Evolutionary conservation across 2,888 invertebrate species (phyloP), one percentile per base, ranked within the genome.

Genomic region (Xanthorhoe spadicearia): DNA sequence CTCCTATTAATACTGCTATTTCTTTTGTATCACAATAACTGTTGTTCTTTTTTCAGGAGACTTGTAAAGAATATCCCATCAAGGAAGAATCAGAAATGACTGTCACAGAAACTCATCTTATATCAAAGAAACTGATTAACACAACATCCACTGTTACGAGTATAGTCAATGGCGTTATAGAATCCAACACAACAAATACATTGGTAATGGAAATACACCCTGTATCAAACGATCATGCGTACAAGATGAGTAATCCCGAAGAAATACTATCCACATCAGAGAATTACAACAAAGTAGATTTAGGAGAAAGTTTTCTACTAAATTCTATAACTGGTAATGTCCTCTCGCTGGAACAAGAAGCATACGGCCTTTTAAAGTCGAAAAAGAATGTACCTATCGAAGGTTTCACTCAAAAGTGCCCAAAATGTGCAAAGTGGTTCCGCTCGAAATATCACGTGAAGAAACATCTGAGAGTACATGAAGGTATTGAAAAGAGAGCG

Each of bases 241-340:
- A 83, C 1, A 85, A 83, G 75, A 78, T 86, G 43, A 75, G 77
- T 0, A 87, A 86, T 55, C 88, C 90, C 0, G 91, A 91, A 74
- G 87, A 89, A 77, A 92, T 92, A 18, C 69, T 92, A 48, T 84
- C 91, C 4, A 90, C 86, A 0, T 70, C 77, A 4, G 71, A 72
- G n/a, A 71, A 81, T 19, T 72, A 75, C 17, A 74, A 80, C 18
- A 60, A 68, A 35, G 73, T 77, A 64, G 78, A 83, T 4, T 84
- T 80, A 38, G 77, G 82, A 55, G 85, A 89, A 6, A 72, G 82
- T 10, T 92, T 90, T 56, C 90, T 89, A 75, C 74, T 93, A 0
- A 93, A 93, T 71, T 92, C 92, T 1, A 92, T 93, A 50, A 92
- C 93, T 1, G 90, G 92, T 0, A 86, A 92, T 64, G 81, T 87